Base-by-base conservation (phyloP, 2,113 vertebrate species). In the Scatophagus argus region DNA sequence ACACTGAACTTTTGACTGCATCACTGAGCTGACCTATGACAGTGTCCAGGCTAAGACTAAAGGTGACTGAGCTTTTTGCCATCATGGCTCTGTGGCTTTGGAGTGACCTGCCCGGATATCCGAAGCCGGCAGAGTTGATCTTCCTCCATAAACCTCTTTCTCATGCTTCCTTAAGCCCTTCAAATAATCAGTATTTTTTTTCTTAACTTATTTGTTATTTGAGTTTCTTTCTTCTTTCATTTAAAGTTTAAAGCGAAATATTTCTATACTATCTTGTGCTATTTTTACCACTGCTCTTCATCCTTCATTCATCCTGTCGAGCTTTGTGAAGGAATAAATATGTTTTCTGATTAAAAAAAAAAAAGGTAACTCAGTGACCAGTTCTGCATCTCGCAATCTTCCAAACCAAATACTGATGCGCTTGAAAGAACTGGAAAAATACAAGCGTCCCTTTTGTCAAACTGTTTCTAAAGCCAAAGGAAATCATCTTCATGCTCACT, bases 1-100 rank as follows among this genome's bases (percentile, higher is more conserved):
- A 47, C 36, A 4, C 11, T 69, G 73, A 77, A 70, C 81, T 56
- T 64, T 54, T 76, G 59, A 64, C 65, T 56, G 49, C 54, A 49
- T 38, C 46, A 65, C 56, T 71, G 71, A 47, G 27, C 71, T 17
- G 32, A 12, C 31, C 31, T 69, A 49, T n/a, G 62, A 9, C 25
- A 69, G 51, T 19, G 63, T 51, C 32, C 75, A 32, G 43, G 27
- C 44, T 12, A 6, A 76, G 51, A 60, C 47, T 25, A 44, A 68
- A 68, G 73, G 68, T 69, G 56, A 69, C 51, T 31, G 63, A 63
- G 46, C 59, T 27, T 61, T n/a, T 54, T 12, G 9, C 59, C 61
- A 46, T 31, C 46, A 12, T 32, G 41, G 13, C 12, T 61, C 32
- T 34, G 23, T 39, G 46, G 16, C 43, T 58, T 31, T 19, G 17